Conservation (phyloP, 2,113 vertebrate species). For the Cyanistes caeruleus region DNA sequence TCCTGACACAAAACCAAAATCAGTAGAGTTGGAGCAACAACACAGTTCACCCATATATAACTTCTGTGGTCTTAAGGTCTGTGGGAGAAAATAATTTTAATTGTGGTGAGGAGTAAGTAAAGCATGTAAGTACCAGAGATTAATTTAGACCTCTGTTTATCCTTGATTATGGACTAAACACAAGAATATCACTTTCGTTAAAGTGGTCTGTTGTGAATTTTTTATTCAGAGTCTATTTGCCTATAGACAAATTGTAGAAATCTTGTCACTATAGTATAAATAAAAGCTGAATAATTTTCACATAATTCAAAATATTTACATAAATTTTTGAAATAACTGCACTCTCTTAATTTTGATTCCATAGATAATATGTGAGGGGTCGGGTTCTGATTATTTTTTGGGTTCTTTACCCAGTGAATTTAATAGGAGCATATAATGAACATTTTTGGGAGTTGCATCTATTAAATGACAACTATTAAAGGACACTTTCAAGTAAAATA, state of each 20-base stretch:
- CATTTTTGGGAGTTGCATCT: not conserved
- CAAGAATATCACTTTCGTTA: not conserved
- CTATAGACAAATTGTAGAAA: not conserved
- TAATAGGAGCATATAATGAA: not conserved
- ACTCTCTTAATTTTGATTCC: not conserved
- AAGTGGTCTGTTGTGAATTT: not conserved
- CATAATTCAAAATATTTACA: fast-evolving
- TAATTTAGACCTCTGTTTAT: not conserved
- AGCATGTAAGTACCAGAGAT: not conserved
- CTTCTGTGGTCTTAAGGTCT: not conserved
- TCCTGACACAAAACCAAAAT: not conserved
- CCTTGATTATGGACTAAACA: not conserved
- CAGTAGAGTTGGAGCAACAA: not conserved
- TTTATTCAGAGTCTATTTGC: not conserved
- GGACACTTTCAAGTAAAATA: not conserved
- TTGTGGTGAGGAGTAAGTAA: not conserved
- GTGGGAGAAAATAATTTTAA: not conserved
- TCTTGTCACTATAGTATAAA: not conserved
- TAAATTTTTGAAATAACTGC: not conserved
- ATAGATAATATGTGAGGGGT: not conserved
- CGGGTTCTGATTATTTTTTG: not conserved
- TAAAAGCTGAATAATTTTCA: not conserved
- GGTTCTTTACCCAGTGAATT: not conserved
- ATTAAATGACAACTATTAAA: not conserved
- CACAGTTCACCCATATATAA: not conserved